Conservation (phyloP, 2,113 vertebrate species). For the Chaenogobius annularis region DNA sequence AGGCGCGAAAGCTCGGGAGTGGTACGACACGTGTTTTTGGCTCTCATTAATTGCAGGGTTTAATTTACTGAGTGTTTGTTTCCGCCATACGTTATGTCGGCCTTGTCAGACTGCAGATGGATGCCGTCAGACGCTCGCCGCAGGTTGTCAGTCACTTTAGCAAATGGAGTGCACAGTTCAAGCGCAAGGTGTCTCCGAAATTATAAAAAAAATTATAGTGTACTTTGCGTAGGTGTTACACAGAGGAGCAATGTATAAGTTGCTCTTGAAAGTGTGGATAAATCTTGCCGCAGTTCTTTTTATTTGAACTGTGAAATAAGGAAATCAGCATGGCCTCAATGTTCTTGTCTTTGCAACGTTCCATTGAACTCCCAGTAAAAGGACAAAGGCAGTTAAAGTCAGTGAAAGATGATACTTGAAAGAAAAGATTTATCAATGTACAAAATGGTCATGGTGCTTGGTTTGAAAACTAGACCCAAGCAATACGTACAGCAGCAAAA, state of each 20-base stretch:
- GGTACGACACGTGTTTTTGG: slow-evolving; percentile 5
- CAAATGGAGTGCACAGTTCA: background rate
- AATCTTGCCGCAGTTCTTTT: slow-evolving; percentile 15
- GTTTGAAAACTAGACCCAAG: too few species aligned
- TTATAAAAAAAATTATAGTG: background rate
- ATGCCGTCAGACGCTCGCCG: background rate
- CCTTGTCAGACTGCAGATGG: slow-evolving; percentile 20
- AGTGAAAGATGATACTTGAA: background rate
- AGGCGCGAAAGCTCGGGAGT: background rate
- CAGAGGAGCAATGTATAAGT: slow-evolving; percentile 2
- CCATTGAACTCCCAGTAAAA: background rate
- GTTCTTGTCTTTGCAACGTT: background rate
- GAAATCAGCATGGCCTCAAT: background rate
- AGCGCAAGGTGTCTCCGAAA: background rate
- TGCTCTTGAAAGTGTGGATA: slow-evolving; percentile 9
- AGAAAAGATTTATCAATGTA: background rate
- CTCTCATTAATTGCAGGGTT: background rate
- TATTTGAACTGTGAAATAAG: background rate
- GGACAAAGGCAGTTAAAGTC: background rate
- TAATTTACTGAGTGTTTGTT: slow-evolving; percentile 23
- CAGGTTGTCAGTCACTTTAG: slow-evolving; percentile 18
- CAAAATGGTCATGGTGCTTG: background rate
- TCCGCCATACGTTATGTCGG: slow-evolving; percentile 9
- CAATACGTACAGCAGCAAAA: background rate
- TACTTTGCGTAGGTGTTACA: slow-evolving; percentile 8